Percentiles rank a stretch among this genome's conserved stretches.
Conservation (phyloP, 2,888 invertebrate genomes). For the Chrysolina oricalcia region DNA sequence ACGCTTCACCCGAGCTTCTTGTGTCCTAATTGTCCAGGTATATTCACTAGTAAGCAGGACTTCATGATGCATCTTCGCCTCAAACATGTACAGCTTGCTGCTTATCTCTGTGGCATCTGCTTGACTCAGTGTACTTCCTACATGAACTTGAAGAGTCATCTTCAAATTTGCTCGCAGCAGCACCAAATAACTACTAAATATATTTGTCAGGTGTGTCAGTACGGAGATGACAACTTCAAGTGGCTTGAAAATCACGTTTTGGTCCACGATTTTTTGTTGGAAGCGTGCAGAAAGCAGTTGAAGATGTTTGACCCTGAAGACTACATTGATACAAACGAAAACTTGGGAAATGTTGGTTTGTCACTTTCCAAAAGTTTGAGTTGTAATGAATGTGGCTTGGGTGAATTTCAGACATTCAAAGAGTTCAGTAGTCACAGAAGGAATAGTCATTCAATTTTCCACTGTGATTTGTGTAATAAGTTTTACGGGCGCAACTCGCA, state of each 20-base stretch:
- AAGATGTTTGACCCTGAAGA: constrained; percentile 72
- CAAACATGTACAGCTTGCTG: constrained; percentile 73
- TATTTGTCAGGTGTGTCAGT: constrained; percentile 74
- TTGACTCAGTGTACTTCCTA: constrained; percentile 73
- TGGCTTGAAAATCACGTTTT: constrained; percentile 73
- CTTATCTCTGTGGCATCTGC: constrained; percentile 75
- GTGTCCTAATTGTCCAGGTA: constrained; percentile 69
- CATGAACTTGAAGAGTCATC: constrained; percentile 72
- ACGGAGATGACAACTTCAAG: constrained; percentile 75
- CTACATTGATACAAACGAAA: constrained; percentile 71
- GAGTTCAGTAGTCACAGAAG: constrained; percentile 74
- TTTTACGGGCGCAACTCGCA: constrained; percentile 77
- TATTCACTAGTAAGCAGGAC: constrained; percentile 71
- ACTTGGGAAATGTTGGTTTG: constrained; percentile 32
- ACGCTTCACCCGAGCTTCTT: constrained; percentile 54
- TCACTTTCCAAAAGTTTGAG: constrained; percentile 58
- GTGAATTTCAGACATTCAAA: constrained; percentile 71
- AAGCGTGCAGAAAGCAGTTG: constrained; percentile 66
- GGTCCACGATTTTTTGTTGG: constrained; percentile 74
- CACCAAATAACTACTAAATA: constrained; percentile 69
- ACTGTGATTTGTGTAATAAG: constrained; percentile 77
- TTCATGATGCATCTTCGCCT: constrained; percentile 75
- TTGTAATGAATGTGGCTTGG: constrained; percentile 62
- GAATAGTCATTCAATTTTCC: constrained; percentile 74
- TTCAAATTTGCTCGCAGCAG: constrained; percentile 72